Conservation (phyloP, 2,888 invertebrate genomes). For the Microplitis manilae region DNA sequence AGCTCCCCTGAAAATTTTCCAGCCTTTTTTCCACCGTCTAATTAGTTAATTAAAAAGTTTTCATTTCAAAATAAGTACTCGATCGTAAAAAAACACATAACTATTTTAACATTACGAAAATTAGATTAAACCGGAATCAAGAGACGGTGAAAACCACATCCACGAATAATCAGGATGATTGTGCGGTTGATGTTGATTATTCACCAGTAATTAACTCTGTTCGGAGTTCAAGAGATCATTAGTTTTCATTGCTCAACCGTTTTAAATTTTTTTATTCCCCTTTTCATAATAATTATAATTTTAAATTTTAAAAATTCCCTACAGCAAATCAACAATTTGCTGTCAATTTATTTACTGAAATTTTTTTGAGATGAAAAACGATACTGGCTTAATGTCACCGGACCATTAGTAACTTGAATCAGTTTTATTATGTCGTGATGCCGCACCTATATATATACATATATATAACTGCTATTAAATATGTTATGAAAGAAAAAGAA, state of each 20-base stretch:
- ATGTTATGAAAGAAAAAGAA: neutral
- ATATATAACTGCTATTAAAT: neutral
- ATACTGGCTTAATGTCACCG: neutral
- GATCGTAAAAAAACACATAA: neutral
- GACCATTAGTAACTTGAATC: neutral
- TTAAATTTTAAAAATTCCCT: neutral
- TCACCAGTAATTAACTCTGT: slow-evolving; percentile 11
- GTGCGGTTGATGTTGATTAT: slow-evolving; percentile 6
- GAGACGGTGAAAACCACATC: slow-evolving; percentile 7
- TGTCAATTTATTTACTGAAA: neutral
- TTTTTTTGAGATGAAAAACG: neutral
- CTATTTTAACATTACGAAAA: neutral
- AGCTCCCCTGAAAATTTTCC: no score
- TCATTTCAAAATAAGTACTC: no score
- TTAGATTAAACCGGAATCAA: neutral
- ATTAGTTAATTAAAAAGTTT: no score
- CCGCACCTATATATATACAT: neutral
- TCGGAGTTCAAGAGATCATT: neutral
- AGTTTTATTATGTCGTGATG: neutral
- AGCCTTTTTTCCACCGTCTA: no score
- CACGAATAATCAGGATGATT: slow-evolving; percentile 8
- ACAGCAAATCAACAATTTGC: neutral
- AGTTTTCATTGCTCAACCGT: neutral
- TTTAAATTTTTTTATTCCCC: neutral
- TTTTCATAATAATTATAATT: neutral